Evolutionary conservation across 2,113 vertebrate genomes (phyloP).

Genomic region (Ceyx melanurus): DNA sequence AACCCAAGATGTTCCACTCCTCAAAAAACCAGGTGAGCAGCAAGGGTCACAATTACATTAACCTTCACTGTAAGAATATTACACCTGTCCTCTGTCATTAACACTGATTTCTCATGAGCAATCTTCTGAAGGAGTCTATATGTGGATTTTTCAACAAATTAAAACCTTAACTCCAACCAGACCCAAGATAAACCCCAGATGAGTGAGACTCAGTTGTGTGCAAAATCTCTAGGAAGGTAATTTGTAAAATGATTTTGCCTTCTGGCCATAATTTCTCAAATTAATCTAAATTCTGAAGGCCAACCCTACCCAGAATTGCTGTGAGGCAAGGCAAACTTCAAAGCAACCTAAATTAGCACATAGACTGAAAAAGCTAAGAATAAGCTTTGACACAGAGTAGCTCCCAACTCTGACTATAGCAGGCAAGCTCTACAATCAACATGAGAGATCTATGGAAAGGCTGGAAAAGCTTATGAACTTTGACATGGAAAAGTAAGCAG

Average conservation of each 20-base stretch:
- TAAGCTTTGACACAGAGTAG: neutral
- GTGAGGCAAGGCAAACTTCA: slow-evolving; percentile 27
- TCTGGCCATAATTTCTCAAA: slow-evolving; percentile 21
- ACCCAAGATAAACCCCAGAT: neutral
- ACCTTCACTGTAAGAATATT: neutral
- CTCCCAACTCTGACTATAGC: neutral
- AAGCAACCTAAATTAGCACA: slow-evolving; percentile 20
- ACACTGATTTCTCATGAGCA: neutral
- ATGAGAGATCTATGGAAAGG: neutral
- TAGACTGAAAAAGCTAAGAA: neutral
- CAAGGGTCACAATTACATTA: slow-evolving; percentile 13
- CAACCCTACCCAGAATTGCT: neutral
- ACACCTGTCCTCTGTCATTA: neutral
- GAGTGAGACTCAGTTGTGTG: neutral
- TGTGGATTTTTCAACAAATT: slow-evolving; percentile 38
- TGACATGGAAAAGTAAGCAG: neutral
- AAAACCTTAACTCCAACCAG: slow-evolving; percentile 12
- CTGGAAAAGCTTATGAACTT: neutral
- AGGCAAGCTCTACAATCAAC: neutral
- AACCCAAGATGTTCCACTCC: neutral
- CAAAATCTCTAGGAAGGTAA: slow-evolving; percentile 6
- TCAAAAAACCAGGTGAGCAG: neutral
- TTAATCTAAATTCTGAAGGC: slow-evolving; percentile 3
- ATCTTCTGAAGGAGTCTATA: neutral
- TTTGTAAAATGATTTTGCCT: slow-evolving; percentile 34